phyloP scores from a whole-genome alignment of 1,140 invertebrate species.

The Oscheius sp. region DNA sequence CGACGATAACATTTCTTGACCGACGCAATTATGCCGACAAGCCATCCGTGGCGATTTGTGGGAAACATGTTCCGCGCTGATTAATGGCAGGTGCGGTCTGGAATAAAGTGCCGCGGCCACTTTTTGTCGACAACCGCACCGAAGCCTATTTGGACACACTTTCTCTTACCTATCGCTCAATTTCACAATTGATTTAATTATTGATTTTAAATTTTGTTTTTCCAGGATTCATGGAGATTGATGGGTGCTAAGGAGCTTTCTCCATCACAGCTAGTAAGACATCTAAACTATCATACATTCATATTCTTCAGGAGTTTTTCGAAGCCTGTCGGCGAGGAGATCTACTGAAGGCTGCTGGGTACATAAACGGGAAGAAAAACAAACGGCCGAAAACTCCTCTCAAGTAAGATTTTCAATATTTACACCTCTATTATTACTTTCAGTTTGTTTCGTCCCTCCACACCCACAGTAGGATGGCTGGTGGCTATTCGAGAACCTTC shows the following conservation, averaged over 20 bases:
- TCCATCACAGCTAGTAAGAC: background rate
- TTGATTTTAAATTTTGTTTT: too few species aligned
- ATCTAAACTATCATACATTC: background rate
- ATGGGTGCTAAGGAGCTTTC: constrained; percentile 17
- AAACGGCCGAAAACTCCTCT: constrained; percentile 28
- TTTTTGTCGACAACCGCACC: background rate
- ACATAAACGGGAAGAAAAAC: constrained; percentile 24
- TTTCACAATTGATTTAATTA: too few species aligned
- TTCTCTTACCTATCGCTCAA: too few species aligned
- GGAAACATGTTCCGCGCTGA: constrained; percentile 9
- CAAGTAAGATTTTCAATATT: constrained; percentile 11
- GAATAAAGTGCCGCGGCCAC: constrained; percentile 1
- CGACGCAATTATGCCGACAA: background rate
- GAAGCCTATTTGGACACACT: too few species aligned
- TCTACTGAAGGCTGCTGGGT: constrained; percentile 28
- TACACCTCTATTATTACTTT: constrained; percentile 18
- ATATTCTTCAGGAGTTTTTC: constrained; percentile 21
- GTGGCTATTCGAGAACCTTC: constrained; percentile 41
- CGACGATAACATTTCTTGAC: background rate
- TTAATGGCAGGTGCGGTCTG: constrained; percentile 1
- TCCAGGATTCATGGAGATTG: constrained; percentile 8
- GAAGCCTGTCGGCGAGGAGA: constrained; percentile 38
- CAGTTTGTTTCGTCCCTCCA: constrained; percentile 41
- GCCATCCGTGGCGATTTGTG: background rate
- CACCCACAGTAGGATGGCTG: constrained; percentile 43